Conservation (phyloP, 1,140 invertebrate genomes). For the Scaptodrosophila lebanonensis region DNA sequence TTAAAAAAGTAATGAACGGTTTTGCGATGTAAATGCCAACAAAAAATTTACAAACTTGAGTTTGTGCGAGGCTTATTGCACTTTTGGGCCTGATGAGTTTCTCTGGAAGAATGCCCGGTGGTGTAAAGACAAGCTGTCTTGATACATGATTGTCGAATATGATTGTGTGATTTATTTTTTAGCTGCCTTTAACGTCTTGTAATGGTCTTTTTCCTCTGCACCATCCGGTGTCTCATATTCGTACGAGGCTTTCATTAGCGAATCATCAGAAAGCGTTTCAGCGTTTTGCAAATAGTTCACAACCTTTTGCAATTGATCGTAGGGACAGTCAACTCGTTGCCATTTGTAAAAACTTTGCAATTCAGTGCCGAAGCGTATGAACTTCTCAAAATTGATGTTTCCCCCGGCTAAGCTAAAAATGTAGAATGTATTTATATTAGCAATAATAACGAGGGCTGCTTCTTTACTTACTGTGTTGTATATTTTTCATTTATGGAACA, state of each 20-base stretch:
- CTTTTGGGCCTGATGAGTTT: constrained; percentile 16
- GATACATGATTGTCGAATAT: constrained; percentile 14
- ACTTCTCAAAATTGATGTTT: constrained; percentile 91
- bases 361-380: constrained; percentile 90
- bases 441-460: no score
- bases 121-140: constrained; percentile 33
- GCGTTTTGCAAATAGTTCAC: constrained; percentile 88
- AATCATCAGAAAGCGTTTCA: constrained; percentile 87
- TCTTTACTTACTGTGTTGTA: constrained; percentile 26
- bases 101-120: constrained; percentile 14
- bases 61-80: constrained; percentile 39
- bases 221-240: constrained; percentile 91
- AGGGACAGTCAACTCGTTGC: constrained; percentile 90
- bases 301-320: constrained; percentile 86
- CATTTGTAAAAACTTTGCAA: constrained; percentile 90
- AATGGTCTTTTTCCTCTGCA: constrained; percentile 88
- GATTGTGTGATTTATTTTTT: constrained; percentile 39
- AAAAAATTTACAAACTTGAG: constrained; percentile 26
- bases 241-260: constrained; percentile 88
- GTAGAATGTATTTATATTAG: not conserved
- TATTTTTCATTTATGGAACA: constrained; percentile 92
- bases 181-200: constrained; percentile 84
- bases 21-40: constrained; percentile 40
- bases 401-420: constrained; percentile 85
- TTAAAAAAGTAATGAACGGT: constrained; percentile 52